Evolutionary conservation across 2,888 invertebrate genomes (phyloP).

Genomic region (Clunio marinus): DNA sequence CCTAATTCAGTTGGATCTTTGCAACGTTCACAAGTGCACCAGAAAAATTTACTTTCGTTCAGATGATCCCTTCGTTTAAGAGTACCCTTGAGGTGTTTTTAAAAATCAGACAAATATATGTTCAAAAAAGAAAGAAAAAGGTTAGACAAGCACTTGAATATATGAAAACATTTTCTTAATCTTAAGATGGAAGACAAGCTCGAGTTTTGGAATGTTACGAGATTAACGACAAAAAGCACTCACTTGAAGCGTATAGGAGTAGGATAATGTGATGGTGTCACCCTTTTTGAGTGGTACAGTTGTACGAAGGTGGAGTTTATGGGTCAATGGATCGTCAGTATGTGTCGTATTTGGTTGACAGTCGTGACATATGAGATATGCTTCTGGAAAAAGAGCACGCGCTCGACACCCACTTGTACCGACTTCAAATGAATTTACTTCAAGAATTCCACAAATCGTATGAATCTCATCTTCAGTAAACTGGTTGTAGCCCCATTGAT

Average conservation of each 20-base stretch:
- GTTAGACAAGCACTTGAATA: background rate
- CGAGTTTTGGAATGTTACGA: background rate
- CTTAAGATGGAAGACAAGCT: too few relatives aligned
- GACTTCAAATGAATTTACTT: slow-evolving; percentile 59
- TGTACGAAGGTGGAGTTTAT: slow-evolving; percentile 61
- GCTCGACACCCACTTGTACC: slow-evolving; percentile 63
- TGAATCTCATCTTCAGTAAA: slow-evolving; percentile 50
- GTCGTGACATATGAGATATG: slow-evolving; percentile 69
- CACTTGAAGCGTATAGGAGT: slow-evolving; percentile 69
- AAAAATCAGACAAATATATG: background rate
- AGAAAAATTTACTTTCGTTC: slow-evolving; percentile 75
- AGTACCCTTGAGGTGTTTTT: slow-evolving; percentile 57
- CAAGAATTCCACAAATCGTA: slow-evolving; percentile 70
- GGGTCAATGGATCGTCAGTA: slow-evolving; percentile 60
- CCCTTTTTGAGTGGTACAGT: slow-evolving; percentile 56
- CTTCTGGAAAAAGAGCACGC: slow-evolving; percentile 65
- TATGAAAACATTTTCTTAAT: too few relatives aligned
- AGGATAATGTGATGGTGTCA: slow-evolving; percentile 64
- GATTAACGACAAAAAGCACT: background rate
- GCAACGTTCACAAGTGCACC: slow-evolving; percentile 70
- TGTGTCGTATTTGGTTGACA: slow-evolving; percentile 71
- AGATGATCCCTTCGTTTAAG: slow-evolving; percentile 70
- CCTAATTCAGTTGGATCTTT: slow-evolving; percentile 72
- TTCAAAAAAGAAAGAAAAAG: background rate
- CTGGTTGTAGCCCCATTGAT: slow-evolving; percentile 57